phyloP scores from a whole-genome alignment of 2,888 invertebrate genomes.

The Caenorhabditis japonica region DNA sequence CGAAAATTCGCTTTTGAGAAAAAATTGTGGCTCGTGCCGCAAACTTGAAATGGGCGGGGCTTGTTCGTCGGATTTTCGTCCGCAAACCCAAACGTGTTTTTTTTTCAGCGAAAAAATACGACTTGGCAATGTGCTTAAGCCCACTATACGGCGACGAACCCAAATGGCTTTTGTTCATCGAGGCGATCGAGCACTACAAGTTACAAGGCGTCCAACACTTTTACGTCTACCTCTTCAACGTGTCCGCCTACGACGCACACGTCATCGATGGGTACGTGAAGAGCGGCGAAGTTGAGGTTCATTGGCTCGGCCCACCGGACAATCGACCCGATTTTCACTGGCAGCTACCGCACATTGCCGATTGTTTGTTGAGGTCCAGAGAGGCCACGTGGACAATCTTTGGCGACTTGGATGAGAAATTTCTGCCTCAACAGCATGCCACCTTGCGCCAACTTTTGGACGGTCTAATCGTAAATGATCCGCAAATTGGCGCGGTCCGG shows the following conservation, averaged over 20 bases:
- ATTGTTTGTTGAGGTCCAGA: constrained; percentile 8
- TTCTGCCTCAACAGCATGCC: constrained; percentile 11
- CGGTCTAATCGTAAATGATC: constrained; percentile 5
- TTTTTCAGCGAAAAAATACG: constrained; percentile 28
- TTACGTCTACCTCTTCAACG: constrained; percentile 25
- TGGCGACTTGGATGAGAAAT: constrained; percentile 20
- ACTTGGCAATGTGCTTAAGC: constrained; percentile 36
- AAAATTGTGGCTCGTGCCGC: too few relatives aligned
- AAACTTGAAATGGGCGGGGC: too few relatives aligned
- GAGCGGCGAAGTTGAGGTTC: constrained; percentile 37
- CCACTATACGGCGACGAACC: constrained; percentile 35
- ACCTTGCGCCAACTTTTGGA: constrained; percentile 6
- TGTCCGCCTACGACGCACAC: constrained; percentile 9
- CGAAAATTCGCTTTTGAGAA: too few relatives aligned
- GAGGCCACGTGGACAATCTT: constrained; percentile 39
- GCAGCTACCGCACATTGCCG: constrained; percentile 17
- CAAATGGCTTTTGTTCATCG: constrained; percentile 33
- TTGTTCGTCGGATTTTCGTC: neutral
- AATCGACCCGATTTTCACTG: constrained; percentile 7
- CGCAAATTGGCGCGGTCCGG: neutral
- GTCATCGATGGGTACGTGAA: constrained; percentile 35
- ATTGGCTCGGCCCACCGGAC: constrained; percentile 16
- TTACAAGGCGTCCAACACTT: constrained; percentile 41
- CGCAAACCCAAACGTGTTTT: neutral
- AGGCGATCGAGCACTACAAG: constrained; percentile 36